These are phyloP conservation scores for Caenorhabditis panamensis DNA, from an alignment of 2,888 invertebrate genomes.

Conservation along the genomic window DNA sequence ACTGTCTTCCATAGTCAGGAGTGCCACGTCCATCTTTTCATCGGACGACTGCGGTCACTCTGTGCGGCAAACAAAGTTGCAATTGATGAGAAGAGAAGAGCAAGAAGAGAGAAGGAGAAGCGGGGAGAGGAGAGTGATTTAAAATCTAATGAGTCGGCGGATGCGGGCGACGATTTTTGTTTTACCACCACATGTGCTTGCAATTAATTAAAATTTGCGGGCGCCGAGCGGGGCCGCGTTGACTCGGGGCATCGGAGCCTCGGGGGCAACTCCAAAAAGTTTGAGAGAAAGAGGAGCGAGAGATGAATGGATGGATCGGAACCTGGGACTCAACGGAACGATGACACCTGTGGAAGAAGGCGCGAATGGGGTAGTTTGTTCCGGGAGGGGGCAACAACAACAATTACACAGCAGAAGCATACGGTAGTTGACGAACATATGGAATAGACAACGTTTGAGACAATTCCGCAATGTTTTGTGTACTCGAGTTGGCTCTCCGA, in stretches of 20 bases:
- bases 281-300: slow-evolving; percentile 10
- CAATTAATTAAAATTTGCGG: slow-evolving; percentile 62
- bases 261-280: slow-evolving; percentile 19
- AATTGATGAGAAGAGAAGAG: slow-evolving; percentile 5
- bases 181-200: slow-evolving; percentile 60
- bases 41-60: slow-evolving; percentile 19
- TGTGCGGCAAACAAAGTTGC: slow-evolving; percentile 3
- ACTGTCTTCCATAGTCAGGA: slow-evolving; percentile 57
- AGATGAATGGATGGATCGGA: background rate
- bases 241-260: no score
- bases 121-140: slow-evolving; percentile 3
- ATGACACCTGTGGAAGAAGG: slow-evolving; percentile 30
- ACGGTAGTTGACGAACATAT: slow-evolving; percentile 33
- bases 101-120: background rate
- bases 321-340: background rate
- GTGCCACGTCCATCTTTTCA: slow-evolving; percentile 59
- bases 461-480: slow-evolving; percentile 39
- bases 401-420: slow-evolving; percentile 23
- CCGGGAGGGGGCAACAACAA: slow-evolving; percentile 27
- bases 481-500: slow-evolving; percentile 7
- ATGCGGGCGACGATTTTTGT: slow-evolving; percentile 20
- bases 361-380: slow-evolving; percentile 33
- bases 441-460: slow-evolving; percentile 39
- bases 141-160: slow-evolving; percentile 52
- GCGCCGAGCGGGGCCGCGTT: background rate